Evolutionary conservation across 2,888 invertebrate species (phyloP).

Genomic region (Aleiodes testaceus): DNA sequence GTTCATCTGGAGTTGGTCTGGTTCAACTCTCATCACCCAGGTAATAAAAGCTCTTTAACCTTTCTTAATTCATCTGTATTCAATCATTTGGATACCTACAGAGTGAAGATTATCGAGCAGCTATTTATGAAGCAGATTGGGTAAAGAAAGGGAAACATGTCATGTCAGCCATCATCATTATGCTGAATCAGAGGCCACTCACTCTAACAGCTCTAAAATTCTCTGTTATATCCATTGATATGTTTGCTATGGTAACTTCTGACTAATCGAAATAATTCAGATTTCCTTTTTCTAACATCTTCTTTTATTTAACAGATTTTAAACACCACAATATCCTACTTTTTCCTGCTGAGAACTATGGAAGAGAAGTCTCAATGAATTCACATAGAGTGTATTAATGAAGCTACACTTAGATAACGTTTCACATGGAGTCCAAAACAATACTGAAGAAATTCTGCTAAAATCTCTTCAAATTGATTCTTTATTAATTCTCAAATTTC

Average conservation of each 20-base stretch:
- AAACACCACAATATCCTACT: constrained; percentile 49
- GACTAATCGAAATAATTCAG: background rate
- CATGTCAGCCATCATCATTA: constrained; percentile 33
- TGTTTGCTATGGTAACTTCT: constrained; percentile 42
- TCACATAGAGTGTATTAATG: background rate
- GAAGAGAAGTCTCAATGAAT: constrained; percentile 18
- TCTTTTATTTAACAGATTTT: constrained; percentile 37
- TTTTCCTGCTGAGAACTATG: constrained; percentile 46
- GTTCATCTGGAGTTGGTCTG: background rate
- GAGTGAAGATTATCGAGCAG: constrained; percentile 35
- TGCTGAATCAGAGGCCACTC: constrained; percentile 38
- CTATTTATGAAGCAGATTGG: constrained; percentile 35
- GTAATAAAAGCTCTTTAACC: background rate
- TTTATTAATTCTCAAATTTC: no score
- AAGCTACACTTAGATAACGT: no score
- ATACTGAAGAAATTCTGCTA: no score
- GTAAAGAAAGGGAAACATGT: background rate
- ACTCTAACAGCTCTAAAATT: constrained; percentile 37
- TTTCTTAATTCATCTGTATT: background rate
- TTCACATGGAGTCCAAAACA: no score
- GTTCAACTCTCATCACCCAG: background rate
- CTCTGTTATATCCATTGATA: constrained; percentile 41
- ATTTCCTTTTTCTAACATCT: background rate
- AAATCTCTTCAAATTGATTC: no score
- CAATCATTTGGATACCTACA: background rate